phyloP scores from a whole-genome alignment of 2,113 vertebrate genomes.

The Rhodinocichla rosea region DNA sequence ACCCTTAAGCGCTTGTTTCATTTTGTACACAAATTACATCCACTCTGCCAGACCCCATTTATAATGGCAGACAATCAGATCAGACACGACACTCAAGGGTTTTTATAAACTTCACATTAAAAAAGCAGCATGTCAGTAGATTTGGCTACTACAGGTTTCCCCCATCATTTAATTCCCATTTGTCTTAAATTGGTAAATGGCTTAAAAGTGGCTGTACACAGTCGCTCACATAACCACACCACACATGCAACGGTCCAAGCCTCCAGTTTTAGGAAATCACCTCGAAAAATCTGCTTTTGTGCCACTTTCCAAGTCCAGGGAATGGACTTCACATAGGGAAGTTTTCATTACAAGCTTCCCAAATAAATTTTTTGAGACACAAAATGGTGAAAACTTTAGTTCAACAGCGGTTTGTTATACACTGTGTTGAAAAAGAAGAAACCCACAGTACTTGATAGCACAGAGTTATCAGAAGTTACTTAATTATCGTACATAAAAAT shows the following conservation, averaged over 20 bases:
- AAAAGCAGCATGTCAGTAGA: conserved; percentile 28
- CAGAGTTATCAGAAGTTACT: neutral
- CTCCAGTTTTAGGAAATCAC: neutral
- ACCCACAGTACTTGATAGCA: neutral
- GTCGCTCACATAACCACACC: accelerated
- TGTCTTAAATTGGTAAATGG: neutral
- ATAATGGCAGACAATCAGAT: conserved; percentile 56
- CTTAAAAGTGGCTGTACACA: neutral
- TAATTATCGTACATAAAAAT: neutral
- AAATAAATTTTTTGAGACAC: neutral
- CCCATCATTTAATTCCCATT: neutral
- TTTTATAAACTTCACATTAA: conserved; percentile 18
- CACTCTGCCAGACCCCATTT: conserved; percentile 58
- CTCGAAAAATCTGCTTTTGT: neutral
- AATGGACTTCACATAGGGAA: neutral
- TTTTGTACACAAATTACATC: conserved; percentile 37
- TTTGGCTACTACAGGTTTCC: neutral
- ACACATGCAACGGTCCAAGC: neutral
- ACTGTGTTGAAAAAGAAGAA: neutral
- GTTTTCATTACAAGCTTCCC: neutral
- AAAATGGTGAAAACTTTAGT: neutral
- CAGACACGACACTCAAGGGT: conserved; percentile 33
- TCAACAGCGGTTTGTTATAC: neutral
- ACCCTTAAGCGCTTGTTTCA: neutral
- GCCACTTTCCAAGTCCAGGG: neutral